These are phyloP conservation scores for Eciton burchellii DNA, from an alignment of 1,140 invertebrate species.

Conservation along the genomic window DNA sequence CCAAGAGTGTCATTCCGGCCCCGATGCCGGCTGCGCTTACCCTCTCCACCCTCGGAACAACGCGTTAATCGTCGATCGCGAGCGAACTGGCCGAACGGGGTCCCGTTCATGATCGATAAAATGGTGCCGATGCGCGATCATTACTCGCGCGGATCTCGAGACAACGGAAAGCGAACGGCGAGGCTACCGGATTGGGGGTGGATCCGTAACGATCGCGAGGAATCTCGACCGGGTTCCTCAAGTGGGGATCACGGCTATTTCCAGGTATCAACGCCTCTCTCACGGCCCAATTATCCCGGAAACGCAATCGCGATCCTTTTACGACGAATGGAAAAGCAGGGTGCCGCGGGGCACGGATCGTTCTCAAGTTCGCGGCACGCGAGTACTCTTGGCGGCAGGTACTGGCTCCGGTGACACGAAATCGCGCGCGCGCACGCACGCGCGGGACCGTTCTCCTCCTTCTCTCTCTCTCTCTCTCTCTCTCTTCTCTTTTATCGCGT, in stretches of 20 bases:
- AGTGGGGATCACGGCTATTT: conserved; percentile 25
- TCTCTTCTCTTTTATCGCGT: conserved; percentile 9
- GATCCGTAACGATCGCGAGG: too few relatives aligned
- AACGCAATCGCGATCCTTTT: conserved; percentile 46
- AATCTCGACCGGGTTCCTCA: not conserved
- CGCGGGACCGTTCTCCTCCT: not conserved
- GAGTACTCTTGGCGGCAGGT: conserved; percentile 46
- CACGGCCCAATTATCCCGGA: conserved; percentile 38
- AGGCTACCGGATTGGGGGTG: too few relatives aligned
- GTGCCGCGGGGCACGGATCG: conserved; percentile 19
- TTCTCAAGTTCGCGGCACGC: conserved; percentile 55
- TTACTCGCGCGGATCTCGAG: too few relatives aligned
- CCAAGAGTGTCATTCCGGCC: conserved; percentile 82
- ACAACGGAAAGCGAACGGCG: too few relatives aligned
- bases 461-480: not conserved
- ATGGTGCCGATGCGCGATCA: too few relatives aligned
- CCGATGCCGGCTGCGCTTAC: conserved; percentile 51
- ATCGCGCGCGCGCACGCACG: conserved; percentile 21
- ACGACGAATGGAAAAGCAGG: conserved; percentile 51
- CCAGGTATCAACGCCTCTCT: conserved; percentile 24
- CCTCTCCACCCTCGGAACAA: conserved; percentile 4
- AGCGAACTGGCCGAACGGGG: too few relatives aligned
- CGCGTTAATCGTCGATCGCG: conserved; percentile 60
- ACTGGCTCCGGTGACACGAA: conserved; percentile 51
- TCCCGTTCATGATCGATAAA: too few relatives aligned